Base-by-base conservation (phyloP, 2,797 vertebrate species). In the Tauraco hartlaubi region DNA sequence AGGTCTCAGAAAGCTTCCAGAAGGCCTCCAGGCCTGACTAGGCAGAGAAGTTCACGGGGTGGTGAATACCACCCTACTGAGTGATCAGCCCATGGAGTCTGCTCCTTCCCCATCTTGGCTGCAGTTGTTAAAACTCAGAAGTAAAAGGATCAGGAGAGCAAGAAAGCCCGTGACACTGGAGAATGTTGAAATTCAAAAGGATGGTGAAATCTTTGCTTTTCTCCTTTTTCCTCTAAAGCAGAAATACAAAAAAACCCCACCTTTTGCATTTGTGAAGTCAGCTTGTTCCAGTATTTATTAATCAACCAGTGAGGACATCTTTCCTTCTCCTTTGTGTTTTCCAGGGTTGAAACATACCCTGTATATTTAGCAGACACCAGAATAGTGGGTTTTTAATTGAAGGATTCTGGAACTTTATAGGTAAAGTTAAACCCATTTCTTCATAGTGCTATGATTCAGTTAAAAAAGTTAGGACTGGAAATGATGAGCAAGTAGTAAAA, bases 381-480 rank as follows among this genome's bases (percentile, higher is more conserved):
- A 76, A 59, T 0, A 55, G 28, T 29, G 18, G 18, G 18, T 56
- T 94, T 94, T 92, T 85, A 58, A n/a, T 75, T 51, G 58, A 52
- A 91, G 39, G 25, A 64, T 77, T 75, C 33, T 88, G 61, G 29
- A 74, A 71, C 23, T 77, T 79, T 52, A 18, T 16, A 22, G 22
- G 15, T 52, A 43, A 76, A 88, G 13, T 83, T 80, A 62, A 33
- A 78, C 8, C 13, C 5, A 16, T 88, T 80, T 82, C 31, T 82
- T 88, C 5, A 2, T 66, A 44, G 11, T 81, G 49, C 67, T 74
- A 8, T 75, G 85, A 92, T 69, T 74, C 66, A 44, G 37, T 59
- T 87, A 62, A 90, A 88, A 91, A 88, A 71, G 15, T 51, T 77
- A 75, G 62, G 62, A 54, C n/a, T 85, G 64, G 72, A 94, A 96